Evolutionary conservation across 2,797 vertebrate species (phyloP).

Genomic region (Nannoperca australis): DNA sequence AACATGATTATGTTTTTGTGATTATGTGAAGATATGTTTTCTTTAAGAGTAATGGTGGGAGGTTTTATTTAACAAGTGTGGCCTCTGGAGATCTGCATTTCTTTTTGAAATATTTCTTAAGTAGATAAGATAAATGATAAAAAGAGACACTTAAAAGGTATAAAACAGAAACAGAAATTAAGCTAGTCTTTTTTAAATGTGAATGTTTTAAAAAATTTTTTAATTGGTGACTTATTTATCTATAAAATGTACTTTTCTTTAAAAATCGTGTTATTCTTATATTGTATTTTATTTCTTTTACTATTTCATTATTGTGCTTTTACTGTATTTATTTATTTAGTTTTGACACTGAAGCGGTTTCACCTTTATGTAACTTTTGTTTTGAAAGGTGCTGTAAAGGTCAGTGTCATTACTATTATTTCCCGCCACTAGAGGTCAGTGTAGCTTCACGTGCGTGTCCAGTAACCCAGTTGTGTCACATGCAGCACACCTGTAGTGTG

Average conservation of each 20-base stretch:
- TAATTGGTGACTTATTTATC: neutral
- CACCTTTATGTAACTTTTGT: neutral
- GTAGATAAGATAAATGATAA: neutral
- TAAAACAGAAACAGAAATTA: neutral
- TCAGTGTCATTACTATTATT: neutral
- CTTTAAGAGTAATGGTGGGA: neutral
- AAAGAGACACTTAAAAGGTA: neutral
- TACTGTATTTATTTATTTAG: neutral
- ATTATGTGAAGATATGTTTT: neutral
- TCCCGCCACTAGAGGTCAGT: constrained; percentile 54
- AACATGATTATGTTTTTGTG: neutral
- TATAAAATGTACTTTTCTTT: neutral
- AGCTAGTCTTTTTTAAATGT: too few species aligned
- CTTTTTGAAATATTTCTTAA: too few species aligned
- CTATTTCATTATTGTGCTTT: neutral
- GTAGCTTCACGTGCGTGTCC: neutral
- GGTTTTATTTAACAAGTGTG: neutral
- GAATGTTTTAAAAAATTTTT: too few species aligned
- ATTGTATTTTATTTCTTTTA: neutral
- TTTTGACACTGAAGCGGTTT: neutral
- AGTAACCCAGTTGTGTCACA: constrained; percentile 13
- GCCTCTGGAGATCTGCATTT: neutral
- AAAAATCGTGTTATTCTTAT: neutral
- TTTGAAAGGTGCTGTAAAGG: neutral
- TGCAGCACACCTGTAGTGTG: constrained; percentile 10